Base-by-base conservation (phyloP, 2,888 invertebrate genomes). In the Caenorhabditis japonica region DNA sequence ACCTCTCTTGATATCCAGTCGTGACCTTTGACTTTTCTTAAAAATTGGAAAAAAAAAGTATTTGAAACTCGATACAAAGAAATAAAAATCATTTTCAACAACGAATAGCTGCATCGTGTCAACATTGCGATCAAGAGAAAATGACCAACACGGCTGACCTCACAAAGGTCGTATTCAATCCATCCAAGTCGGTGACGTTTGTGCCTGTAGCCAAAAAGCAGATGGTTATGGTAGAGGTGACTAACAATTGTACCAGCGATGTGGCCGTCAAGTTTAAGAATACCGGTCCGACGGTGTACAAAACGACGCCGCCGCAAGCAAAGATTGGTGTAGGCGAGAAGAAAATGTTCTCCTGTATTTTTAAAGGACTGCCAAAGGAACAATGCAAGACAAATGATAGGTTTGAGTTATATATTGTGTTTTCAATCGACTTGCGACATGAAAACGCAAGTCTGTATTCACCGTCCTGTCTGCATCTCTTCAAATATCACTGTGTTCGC, bases 261-360 rank as follows among this genome's bases (percentile, higher is more conserved):
- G 46, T 69, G 39, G 43, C 25, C 1, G 13, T 68, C 51, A 68
- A 68, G 38, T 69, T 44, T 10, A 52, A 69, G 38, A 59, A 52
- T 34, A 69, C 68, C 4, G 19, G 23, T 3, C 59, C 59, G 10
- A 19, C 3, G 3, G 13, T 44, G 4, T 51, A 21, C 33, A 43
- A 52, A 34, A 68, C 47, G 13, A 17, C 1, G 8, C 58, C 68
- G 17, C 12, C 33, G 2, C n/a, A 17, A 0, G n/a, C 7, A 10
- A 44, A 61, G 8, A 17, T 44, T 5, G 47, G 10, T 5, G 17
- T 39, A 1, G 53, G 53, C n/a, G 23, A 59, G 34, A 69, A 52
- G 46, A 25, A 30, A 17, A 13, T 4, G 4, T 59, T 69, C 25
- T 4, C 12, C 5, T 60, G 58, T n/a, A 17, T 46, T 8, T 69